Percentiles rank a stretch among this genome's conserved stretches.
Evolutionary conservation across 2,113 vertebrate genomes (phyloP).

Genomic region (Euleptes europaea): DNA sequence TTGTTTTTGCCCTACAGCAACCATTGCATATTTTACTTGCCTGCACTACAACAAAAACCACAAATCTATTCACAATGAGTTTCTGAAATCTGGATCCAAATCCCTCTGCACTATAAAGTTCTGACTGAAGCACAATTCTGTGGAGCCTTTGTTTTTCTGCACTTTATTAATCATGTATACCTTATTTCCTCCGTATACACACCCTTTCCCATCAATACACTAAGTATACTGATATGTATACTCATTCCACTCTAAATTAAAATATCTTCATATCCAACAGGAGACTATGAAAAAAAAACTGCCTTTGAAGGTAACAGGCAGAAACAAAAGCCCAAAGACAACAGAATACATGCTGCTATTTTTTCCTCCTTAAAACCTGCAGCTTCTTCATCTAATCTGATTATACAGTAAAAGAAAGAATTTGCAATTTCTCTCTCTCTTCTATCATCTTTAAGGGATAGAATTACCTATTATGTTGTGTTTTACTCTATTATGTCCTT

Average conservation of each 20-base stretch:
- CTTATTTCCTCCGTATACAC: background rate
- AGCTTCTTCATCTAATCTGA: constrained; percentile 28
- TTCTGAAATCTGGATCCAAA: background rate
- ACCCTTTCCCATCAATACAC: background rate
- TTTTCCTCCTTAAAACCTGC: constrained; percentile 24
- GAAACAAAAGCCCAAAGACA: background rate
- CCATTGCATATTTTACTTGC: background rate
- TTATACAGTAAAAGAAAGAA: constrained; percentile 19
- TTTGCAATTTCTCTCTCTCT: background rate
- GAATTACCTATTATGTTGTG: constrained; percentile 38
- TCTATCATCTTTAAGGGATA: constrained; percentile 28
- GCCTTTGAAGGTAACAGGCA: background rate
- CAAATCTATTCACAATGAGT: background rate
- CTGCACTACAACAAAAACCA: background rate
- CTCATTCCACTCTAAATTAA: background rate
- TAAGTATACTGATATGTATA: background rate
- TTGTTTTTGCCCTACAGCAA: background rate
- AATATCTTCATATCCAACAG: constrained; percentile 14
- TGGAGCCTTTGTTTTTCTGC: background rate
- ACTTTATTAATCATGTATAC: background rate
- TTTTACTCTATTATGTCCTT: constrained; percentile 21
- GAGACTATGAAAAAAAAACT: background rate
- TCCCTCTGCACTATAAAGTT: background rate
- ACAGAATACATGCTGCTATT: constrained; percentile 26
- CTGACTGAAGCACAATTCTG: background rate